Evolutionary conservation across 1,140 invertebrate genomes (phyloP), one percentile per base, ranked within the genome.

Genomic region (Drosophila repleta): DNA sequence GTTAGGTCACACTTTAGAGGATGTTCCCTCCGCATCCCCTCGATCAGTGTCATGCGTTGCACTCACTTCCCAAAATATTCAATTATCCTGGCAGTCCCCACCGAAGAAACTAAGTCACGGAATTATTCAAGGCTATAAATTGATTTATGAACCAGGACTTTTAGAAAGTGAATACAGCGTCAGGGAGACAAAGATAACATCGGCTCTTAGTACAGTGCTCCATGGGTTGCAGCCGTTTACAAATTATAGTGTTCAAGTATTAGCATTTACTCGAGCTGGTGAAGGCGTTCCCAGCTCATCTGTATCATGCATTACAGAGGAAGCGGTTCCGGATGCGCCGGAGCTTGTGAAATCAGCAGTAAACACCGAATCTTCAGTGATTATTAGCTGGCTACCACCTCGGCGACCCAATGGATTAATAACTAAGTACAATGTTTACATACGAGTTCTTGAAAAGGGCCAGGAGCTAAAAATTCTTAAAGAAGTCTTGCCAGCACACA

Each of bases 201-300:
- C 93, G 6, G 92, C 93, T 5, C 77, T 93, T 0, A 93, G 91
- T 64, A 93, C 93, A 1, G 92, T 93, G 0, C 91, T 96, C 4
- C 94, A 95, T 80, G 93, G 94, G 0, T 90, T 96, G 21, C 93
- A 93, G 69, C 95, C 95, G 18, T 95, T 94, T 79, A 95, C 95
- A 21, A 95, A 95, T 85, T 97, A 97, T 91, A 96, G 95, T 49
- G 93, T 97, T n/a, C 95, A 96, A 92, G 95, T 97, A 29, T 91
- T 96, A 62, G 96, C 96, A 0, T 96, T 94, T 90, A 97, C 96
- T 15, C 93, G 94, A 32, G 95, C 95, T 7, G 96, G 96, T 0
- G 96, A 96, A 69, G 96, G 96, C 58, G 94, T 95, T 49, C 90
- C 93, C 17, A 96, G 96, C 91, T 87, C 92, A 17, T 92, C 95